Percentiles rank a stretch among this genome's conserved stretches.
Evolutionary conservation across 2,113 vertebrate species (phyloP).

Genomic region (Setophaga coronata): DNA sequence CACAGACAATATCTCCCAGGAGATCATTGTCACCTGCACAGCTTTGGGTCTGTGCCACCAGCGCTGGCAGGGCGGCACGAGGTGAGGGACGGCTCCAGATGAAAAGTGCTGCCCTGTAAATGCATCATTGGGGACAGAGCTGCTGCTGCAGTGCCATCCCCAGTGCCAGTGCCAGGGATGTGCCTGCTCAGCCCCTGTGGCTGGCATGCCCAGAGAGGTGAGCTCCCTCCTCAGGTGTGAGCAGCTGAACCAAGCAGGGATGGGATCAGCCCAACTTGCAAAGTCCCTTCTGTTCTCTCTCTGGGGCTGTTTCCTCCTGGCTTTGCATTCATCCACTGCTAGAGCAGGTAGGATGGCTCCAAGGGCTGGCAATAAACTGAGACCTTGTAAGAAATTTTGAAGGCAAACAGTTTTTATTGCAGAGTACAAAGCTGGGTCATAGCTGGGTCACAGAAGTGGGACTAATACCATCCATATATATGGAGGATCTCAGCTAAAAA

Average conservation of each 20-base stretch:
- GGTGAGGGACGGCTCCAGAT: neutral
- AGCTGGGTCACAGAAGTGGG: neutral
- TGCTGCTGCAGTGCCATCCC: neutral
- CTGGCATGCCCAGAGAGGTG: neutral
- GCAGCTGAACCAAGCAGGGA: neutral
- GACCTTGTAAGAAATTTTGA: neutral
- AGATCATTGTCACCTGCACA: no score
- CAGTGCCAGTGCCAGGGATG: neutral
- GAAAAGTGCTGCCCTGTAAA: neutral
- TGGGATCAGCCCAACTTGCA: neutral
- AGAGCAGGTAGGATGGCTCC: neutral
- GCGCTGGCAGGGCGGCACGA: neutral
- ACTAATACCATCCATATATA: neutral
- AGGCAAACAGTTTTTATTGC: neutral
- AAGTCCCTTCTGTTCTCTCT: neutral
- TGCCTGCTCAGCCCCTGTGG: neutral
- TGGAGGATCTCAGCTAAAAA: neutral
- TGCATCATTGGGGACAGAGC: neutral
- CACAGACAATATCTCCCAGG: no score
- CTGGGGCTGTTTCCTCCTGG: neutral
- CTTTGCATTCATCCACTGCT: neutral
- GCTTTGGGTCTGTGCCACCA: neutral
- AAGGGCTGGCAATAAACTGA: neutral
- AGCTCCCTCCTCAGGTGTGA: neutral
- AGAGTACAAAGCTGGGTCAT: neutral